phyloP scores from a whole-genome alignment of 2,797 vertebrate genomes.

The Leptoclinus maculatus region DNA sequence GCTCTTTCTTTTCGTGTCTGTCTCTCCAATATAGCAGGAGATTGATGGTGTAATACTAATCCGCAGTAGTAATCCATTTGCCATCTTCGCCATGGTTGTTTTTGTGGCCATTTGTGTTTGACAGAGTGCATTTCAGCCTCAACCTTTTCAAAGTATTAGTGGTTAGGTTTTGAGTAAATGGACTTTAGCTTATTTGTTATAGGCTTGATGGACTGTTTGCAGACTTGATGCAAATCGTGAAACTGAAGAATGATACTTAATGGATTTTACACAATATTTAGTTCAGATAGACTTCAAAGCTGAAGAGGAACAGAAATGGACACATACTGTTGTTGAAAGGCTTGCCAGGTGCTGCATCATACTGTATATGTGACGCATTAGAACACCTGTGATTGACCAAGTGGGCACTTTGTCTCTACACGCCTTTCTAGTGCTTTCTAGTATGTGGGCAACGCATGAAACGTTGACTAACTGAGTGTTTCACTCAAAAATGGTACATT shows the following conservation, averaged over 20 bases:
- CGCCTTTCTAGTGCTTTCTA: background rate
- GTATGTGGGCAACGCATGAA: constrained; percentile 14
- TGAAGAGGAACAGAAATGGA: background rate
- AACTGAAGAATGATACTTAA: background rate
- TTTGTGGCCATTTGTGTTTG: constrained; percentile 41
- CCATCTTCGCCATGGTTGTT: constrained; percentile 31
- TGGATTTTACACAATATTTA: background rate
- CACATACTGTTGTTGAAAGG: background rate
- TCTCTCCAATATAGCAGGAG: constrained; percentile 30
- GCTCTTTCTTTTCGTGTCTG: constrained; percentile 20
- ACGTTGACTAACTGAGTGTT: background rate
- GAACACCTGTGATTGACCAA: constrained; percentile 30
- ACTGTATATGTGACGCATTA: constrained; percentile 31
- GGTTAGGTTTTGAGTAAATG: constrained; percentile 13
- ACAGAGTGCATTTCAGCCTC: constrained; percentile 30
- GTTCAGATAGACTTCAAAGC: background rate
- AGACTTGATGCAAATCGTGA: constrained; percentile 2
- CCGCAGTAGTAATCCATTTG: constrained; percentile 49
- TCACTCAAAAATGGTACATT: background rate
- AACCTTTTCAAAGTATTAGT: constrained; percentile 36
- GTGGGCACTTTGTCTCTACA: constrained; percentile 8
- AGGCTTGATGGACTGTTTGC: background rate
- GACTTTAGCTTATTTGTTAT: constrained; percentile 7
- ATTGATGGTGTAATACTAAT: constrained; percentile 48
- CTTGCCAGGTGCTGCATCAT: constrained; percentile 1